These are phyloP conservation scores for Lasioglossum calceatum DNA, from an alignment of 2,888 invertebrate species.

Conservation along the genomic window DNA sequence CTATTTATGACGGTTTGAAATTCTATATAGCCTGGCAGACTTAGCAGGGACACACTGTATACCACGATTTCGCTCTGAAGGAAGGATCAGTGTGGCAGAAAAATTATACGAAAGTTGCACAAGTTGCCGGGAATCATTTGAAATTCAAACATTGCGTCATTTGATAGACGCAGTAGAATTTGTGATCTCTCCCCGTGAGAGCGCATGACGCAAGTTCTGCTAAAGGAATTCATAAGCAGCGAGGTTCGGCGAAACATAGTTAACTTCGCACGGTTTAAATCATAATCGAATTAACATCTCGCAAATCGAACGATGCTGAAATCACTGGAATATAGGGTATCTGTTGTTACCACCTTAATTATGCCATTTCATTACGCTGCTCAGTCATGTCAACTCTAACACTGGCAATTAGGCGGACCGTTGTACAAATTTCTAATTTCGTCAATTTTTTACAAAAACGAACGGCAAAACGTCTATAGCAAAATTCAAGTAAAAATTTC, in stretches of 20 bases:
- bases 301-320: background rate
- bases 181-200: constrained; percentile 20
- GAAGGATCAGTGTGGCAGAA: constrained; percentile 8
- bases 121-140: constrained; percentile 28
- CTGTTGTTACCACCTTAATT: background rate
- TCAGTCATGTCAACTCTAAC: background rate
- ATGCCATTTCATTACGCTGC: background rate
- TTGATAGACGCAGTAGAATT: constrained; percentile 16
- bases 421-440: background rate
- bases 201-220: background rate
- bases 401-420: background rate
- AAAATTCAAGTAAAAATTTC: background rate
- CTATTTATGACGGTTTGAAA: background rate
- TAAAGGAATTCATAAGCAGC: background rate
- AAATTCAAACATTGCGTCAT: constrained; percentile 27
- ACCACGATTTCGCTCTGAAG: background rate
- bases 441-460: background rate
- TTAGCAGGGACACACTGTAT: background rate
- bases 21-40: background rate
- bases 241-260: background rate
- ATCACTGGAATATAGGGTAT: background rate
- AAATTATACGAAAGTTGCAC: constrained; percentile 16
- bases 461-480: background rate
- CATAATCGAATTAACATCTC: background rate
- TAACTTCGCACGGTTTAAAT: background rate